phyloP scores from a whole-genome alignment of 2,888 invertebrate species.

The Pharmacophagus antenor region DNA sequence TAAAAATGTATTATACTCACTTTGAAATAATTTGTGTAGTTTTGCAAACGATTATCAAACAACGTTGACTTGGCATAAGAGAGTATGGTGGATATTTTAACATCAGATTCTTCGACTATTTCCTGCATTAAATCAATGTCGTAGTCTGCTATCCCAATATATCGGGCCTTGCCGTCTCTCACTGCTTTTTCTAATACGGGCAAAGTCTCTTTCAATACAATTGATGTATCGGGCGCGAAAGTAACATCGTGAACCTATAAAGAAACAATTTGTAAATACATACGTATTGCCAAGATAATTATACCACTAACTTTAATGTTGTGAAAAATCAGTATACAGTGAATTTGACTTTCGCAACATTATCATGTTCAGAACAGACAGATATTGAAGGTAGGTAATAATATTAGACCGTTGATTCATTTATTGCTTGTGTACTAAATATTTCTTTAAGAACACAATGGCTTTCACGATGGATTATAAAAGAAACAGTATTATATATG shows the following conservation, averaged over 20 bases:
- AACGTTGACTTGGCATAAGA: constrained; percentile 91
- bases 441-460: too few relatives aligned
- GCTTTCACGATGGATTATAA: too few relatives aligned
- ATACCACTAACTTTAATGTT: too few relatives aligned
- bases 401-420: too few relatives aligned
- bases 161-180: constrained; percentile 85
- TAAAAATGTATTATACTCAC: constrained; percentile 61
- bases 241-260: constrained; percentile 95
- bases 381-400: too few relatives aligned
- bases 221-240: constrained; percentile 88
- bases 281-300: not conserved
- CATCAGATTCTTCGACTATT: constrained; percentile 83
- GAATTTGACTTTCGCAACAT: too few relatives aligned
- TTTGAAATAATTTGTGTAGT: constrained; percentile 88
- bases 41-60: constrained; percentile 87
- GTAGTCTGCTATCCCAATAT: constrained; percentile 94
- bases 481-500: too few relatives aligned
- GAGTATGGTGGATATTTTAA: constrained; percentile 86
- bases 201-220: constrained; percentile 91
- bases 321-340: too few relatives aligned
- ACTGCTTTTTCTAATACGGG: constrained; percentile 89
- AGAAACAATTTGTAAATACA: not conserved
- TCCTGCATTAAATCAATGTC: constrained; percentile 88
- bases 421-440: too few relatives aligned
- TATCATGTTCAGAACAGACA: too few relatives aligned